Conservation (phyloP, 1,140 invertebrate genomes). For the Aphis craccivora region DNA sequence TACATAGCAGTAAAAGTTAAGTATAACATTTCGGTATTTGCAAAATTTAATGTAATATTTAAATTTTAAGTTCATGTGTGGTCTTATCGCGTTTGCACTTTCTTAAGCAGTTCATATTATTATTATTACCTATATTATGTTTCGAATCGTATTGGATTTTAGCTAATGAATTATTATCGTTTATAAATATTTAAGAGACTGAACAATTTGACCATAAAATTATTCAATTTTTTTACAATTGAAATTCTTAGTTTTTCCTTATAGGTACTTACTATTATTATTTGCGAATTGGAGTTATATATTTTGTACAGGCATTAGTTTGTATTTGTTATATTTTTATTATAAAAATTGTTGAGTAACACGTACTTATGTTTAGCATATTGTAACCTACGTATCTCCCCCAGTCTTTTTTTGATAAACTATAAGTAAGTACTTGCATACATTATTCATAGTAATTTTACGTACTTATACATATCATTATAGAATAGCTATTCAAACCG, state of each 20-base stretch:
- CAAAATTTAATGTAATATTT: too few relatives aligned
- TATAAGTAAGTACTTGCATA: background rate
- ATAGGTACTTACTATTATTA: background rate
- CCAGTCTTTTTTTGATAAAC: background rate
- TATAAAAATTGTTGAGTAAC: background rate
- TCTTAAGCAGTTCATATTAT: too few relatives aligned
- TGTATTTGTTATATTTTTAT: background rate
- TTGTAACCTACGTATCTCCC: background rate
- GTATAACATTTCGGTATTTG: too few relatives aligned
- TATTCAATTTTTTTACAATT: background rate
- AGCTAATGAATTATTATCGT: background rate
- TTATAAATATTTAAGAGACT: background rate
- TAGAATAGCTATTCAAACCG: background rate
- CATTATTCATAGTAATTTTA: background rate
- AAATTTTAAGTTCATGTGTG: too few relatives aligned
- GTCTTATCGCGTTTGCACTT: too few relatives aligned
- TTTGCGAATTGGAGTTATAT: background rate
- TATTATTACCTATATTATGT: background rate
- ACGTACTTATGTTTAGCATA: background rate
- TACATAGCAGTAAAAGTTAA: too few relatives aligned
- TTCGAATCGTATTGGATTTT: background rate
- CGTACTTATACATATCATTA: background rate
- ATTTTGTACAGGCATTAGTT: background rate
- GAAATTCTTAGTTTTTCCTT: background rate
- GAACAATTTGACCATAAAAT: background rate